Evolutionary conservation across 2,888 invertebrate species (phyloP).

Genomic region (Pseudococcus jackbeardsleyi): DNA sequence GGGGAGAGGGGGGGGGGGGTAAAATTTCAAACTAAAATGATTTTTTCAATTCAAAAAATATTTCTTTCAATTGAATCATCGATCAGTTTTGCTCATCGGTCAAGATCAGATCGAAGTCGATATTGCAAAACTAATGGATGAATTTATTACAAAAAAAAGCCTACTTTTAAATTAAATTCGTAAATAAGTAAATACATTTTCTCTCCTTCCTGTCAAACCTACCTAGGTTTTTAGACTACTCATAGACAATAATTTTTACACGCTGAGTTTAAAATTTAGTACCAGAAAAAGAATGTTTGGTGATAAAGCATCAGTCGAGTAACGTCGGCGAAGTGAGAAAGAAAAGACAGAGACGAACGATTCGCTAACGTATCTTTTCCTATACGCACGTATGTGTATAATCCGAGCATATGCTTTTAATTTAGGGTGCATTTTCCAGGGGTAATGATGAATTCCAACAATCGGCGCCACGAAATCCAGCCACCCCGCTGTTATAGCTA

Average conservation of each 20-base stretch:
- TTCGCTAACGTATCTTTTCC: constrained; percentile 45
- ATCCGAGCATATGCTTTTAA: constrained; percentile 50
- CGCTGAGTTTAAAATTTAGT: too few species aligned
- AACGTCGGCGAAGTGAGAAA: neutral
- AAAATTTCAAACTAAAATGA: too few species aligned
- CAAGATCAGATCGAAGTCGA: too few species aligned
- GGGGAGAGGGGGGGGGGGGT: too few species aligned
- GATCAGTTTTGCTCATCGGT: too few species aligned
- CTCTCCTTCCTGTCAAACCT: too few species aligned
- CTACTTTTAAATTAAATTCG: too few species aligned
- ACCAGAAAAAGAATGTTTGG: neutral
- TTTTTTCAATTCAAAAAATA: too few species aligned
- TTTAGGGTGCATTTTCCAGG: constrained; percentile 36
- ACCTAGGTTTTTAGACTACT: neutral
- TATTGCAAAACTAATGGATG: too few species aligned
- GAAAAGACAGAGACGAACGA: neutral
- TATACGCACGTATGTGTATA: neutral
- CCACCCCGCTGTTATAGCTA: constrained; percentile 61
- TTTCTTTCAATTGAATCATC: too few species aligned
- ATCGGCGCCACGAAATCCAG: constrained; percentile 59
- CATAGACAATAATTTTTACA: neutral
- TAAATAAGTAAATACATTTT: too few species aligned
- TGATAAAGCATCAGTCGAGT: neutral
- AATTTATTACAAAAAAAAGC: too few species aligned
- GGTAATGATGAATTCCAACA: constrained; percentile 54